These are phyloP conservation scores for Aurelia aurita complex sp. Pacific DNA, from an alignment of 30 jellyfish, hydroid and myxozoan species.

Conservation along the genomic window DNA sequence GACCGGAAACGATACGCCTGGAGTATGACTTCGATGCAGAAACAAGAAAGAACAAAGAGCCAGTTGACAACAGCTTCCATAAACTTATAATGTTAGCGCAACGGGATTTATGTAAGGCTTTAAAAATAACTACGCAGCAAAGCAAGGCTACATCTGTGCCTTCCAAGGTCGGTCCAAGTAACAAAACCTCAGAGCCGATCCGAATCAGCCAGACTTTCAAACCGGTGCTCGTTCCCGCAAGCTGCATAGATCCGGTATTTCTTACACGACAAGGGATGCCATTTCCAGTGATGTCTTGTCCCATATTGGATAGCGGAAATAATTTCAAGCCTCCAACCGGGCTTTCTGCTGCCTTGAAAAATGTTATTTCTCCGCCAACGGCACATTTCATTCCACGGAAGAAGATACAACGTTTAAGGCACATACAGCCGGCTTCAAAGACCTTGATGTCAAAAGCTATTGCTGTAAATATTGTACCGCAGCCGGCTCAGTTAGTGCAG, in stretches of 20 bases:
- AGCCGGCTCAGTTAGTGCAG: constrained; percentile 93
- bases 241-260: constrained; percentile 16
- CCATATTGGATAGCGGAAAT: constrained; percentile 8
- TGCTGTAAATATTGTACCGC: constrained; percentile 96
- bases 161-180: constrained; percentile 8
- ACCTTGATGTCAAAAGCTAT: constrained; percentile 79
- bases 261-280: constrained; percentile 6
- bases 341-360: constrained; percentile 26
- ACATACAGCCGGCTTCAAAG: constrained; percentile 70
- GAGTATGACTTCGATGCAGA: constrained; percentile 36
- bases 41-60: background rate
- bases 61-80: constrained; percentile 7
- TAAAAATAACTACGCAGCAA: constrained; percentile 37
- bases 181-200: background rate
- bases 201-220: constrained; percentile 6
- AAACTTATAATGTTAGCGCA: constrained; percentile 44
- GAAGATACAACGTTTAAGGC: constrained; percentile 42
- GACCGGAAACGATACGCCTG: constrained; percentile 53
- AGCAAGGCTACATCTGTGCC: constrained; percentile 8
- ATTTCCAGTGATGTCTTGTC: background rate
- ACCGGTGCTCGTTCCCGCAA: constrained; percentile 13
- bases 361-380: constrained; percentile 22
- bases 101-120: constrained; percentile 38
- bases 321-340: background rate
- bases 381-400: constrained; percentile 25